Evolutionary conservation across 2,113 vertebrate species (phyloP), one percentile per base, ranked within the genome.

Genomic region (Balaenoptera acutorostrata): DNA sequence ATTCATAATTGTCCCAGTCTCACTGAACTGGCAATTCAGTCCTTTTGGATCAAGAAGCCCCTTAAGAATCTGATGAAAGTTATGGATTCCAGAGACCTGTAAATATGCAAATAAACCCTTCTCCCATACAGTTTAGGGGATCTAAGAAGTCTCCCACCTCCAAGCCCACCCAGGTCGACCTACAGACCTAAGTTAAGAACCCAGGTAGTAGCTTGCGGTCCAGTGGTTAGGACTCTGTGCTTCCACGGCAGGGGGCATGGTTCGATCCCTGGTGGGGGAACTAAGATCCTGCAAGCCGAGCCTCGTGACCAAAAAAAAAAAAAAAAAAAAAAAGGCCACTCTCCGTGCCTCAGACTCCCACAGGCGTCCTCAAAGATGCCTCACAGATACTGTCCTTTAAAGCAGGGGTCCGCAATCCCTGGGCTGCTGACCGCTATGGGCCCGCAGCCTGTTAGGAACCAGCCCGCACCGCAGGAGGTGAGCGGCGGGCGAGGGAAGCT

Each of bases 51-150:
- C 83, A 95, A 96, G 55, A 44, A 90, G 46, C 13, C 12, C 59
- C 44, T 78, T 93, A 61, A 68, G 69, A 66, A 83, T 83, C n/a
- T 55, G 59, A 89, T 77, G 57, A 49, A 87, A 94, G 20, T 36
- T 74, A 39, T 5, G 39, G 61, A 52, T 44, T 93, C 12, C 9
- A 80, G 49, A 92, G 23, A 92, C 5, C 41, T 86, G 8, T n/a
- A 85, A 77, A 57, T 57, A 86, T 31, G 18, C 18, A 93, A 95
- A 86, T 6, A 49, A 66, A 78, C 64, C 41, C 44, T 66, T 8
- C 23, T 87, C 27, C 29, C 64, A 69, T 27, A 31, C 9, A 88
- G n/a, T 29, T 44, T 18, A 20, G 29, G 57, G 46, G 15, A 71
- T n/a, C n/a, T 4, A 71, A 90, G 23, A 64, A 46, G 8, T 69